Base-by-base conservation (phyloP, 2,888 invertebrate genomes). In the Drosophila meridiana region DNA sequence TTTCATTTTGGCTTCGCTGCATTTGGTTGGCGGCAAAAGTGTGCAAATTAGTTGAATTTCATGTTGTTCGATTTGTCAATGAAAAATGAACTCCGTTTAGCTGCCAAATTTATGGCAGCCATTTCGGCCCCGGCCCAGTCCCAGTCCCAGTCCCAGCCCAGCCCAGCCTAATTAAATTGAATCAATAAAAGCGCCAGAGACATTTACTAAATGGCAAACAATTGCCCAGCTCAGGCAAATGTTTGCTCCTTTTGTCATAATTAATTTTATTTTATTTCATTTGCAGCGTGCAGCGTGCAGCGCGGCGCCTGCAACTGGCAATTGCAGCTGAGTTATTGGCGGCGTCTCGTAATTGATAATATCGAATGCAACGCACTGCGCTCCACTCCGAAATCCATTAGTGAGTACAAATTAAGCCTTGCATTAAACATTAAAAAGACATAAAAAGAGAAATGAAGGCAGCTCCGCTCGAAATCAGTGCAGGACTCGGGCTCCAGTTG, bases 351-450 rank as follows among this genome's bases (percentile, higher is more conserved):
- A 85, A 89, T 87, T 85, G 88, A 87, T 89, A 85, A 85, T 87
- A 89, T 85, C 78, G 80, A 72, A 86, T 74, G 80, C 83, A 59
- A 50, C 58, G 59, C 82, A 71, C 57, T 57, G 66, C 65, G 58
- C 20, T 74, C 66, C 65, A 55, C 20, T 74, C 66, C 60, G 82
- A 80, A 86, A 87, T 87, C 88, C 85, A 86, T 86, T 86, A 82
- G 85, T 86, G 88, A 89, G 88, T 89, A 86, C 85, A 78, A 89
- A 87, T 89, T 85, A 82, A 85, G 78, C 82, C 88, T 71, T 87
- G 83, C 80, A 82, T 80, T 73, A 87, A 80, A 85, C 85, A 89
- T 84, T 82, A 78, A 82, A 77, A 83, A 66, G 69, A 69, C 81
- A 78, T 78, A 40, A 65, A 68, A 60, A 60, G 45, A 5, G 14